These are phyloP conservation scores for Cordilura impudica DNA, from an alignment of 2,888 invertebrate genomes.

Conservation along the genomic window DNA sequence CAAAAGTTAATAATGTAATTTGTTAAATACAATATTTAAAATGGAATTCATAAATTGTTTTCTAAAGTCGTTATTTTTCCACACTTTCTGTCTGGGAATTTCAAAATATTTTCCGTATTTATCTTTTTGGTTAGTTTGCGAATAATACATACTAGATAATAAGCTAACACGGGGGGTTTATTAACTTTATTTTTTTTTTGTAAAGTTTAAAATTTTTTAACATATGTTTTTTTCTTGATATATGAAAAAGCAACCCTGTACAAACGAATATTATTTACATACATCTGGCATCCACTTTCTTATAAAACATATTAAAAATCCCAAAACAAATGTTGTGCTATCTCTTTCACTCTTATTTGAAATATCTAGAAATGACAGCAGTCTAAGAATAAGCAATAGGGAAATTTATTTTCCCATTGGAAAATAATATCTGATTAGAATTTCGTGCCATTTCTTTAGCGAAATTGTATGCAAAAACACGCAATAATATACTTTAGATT, in stretches of 20 bases:
- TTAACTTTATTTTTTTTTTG: too few relatives aligned
- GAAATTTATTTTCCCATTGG: neutral
- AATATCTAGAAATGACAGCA: neutral
- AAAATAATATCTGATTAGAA: slow-evolving; percentile 52
- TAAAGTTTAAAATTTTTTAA: too few relatives aligned
- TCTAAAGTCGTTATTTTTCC: too few relatives aligned
- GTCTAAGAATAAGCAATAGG: neutral
- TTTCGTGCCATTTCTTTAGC: slow-evolving; percentile 33
- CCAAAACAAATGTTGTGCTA: slow-evolving; percentile 1
- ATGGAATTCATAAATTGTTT: too few relatives aligned
- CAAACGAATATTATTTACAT: neutral
- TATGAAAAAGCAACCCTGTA: neutral
- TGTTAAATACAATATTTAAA: too few relatives aligned
- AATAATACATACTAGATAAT: too few relatives aligned
- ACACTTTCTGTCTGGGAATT: too few relatives aligned
- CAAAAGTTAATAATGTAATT: too few relatives aligned
- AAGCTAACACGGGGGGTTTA: too few relatives aligned
- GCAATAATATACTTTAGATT: slow-evolving; percentile 7
- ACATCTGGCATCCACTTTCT: neutral
- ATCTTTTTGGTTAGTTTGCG: too few relatives aligned
- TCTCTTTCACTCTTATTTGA: neutral
- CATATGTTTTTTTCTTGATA: too few relatives aligned
- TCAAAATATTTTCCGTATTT: too few relatives aligned
- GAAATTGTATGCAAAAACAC: slow-evolving; percentile 37
- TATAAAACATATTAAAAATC: slow-evolving; percentile 12